phyloP scores from a whole-genome alignment of 2,888 invertebrate species.

The Eutolmus rufibarbis region DNA sequence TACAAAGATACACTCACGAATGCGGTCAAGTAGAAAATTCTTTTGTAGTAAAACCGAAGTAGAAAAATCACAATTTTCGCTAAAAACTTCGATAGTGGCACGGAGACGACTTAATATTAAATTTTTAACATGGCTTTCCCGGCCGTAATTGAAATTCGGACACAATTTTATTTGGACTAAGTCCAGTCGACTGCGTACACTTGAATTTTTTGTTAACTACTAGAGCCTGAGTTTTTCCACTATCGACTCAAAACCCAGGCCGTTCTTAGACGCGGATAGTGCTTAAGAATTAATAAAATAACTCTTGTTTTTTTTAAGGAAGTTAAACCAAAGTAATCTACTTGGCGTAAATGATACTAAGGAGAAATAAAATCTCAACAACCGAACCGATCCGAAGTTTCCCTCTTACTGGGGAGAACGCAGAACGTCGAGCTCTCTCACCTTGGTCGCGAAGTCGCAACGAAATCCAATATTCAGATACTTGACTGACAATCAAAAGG shows the following conservation, averaged over 20 bases:
- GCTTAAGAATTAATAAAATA: neutral
- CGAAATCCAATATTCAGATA: neutral
- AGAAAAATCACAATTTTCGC: neutral
- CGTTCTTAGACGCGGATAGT: neutral
- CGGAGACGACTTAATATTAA: neutral
- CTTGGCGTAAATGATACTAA: slow-evolving; percentile 13
- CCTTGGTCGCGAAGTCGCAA: neutral
- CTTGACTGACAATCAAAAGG: neutral
- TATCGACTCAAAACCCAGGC: neutral
- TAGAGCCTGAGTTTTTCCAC: neutral
- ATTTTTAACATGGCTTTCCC: neutral
- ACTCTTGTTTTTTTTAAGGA: neutral
- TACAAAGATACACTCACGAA: slow-evolving; percentile 9
- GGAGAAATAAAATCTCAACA: slow-evolving; percentile 15
- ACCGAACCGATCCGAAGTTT: slow-evolving; percentile 35
- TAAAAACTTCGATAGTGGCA: neutral
- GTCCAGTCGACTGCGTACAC: neutral
- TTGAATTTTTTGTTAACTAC: neutral
- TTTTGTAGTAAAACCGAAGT: neutral
- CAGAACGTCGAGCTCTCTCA: neutral
- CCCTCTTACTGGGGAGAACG: slow-evolving; percentile 20
- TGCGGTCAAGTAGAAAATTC: slow-evolving; percentile 19
- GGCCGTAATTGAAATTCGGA: neutral
- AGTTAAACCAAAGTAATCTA: neutral
- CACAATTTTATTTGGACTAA: neutral